Evolutionary conservation across 1,140 invertebrate genomes (phyloP).

Genomic region (Bombus superbus): DNA sequence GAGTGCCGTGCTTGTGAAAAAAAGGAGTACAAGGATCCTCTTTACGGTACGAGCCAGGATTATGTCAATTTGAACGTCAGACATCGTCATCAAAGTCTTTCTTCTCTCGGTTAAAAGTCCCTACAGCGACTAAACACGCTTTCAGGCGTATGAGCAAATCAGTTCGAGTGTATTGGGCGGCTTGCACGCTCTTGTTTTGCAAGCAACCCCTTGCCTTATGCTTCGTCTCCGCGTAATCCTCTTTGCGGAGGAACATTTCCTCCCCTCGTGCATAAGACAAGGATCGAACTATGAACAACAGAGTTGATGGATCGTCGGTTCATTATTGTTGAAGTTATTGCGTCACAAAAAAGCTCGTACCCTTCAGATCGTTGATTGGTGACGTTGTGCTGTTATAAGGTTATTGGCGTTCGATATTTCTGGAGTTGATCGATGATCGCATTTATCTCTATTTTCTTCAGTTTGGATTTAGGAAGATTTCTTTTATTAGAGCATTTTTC

Average conservation of each 20-base stretch:
- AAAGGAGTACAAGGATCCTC: not conserved
- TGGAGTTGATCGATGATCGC: not conserved
- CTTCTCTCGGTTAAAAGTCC: not conserved
- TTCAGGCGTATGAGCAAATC: conserved; percentile 23
- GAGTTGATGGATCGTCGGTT: conserved; percentile 10
- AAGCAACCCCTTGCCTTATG: not conserved
- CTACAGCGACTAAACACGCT: conserved; percentile 10
- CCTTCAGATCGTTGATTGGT: not conserved
- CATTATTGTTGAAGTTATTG: not conserved
- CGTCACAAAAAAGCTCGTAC: not conserved
- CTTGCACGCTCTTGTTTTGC: conserved; percentile 4
- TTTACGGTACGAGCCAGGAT: conserved; percentile 4
- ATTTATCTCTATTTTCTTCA: not conserved
- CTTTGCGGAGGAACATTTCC: not conserved
- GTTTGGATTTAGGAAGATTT: too few relatives aligned
- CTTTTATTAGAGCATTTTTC: too few relatives aligned
- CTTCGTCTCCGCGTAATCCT: conserved; percentile 18
- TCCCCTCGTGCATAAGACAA: not conserved
- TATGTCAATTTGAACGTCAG: conserved; percentile 23
- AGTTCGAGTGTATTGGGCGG: not conserved
- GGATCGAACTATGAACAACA: not conserved
- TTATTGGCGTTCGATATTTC: too few relatives aligned
- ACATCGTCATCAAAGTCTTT: conserved; percentile 6
- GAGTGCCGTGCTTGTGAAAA: not conserved
- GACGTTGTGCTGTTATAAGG: not conserved